Evolutionary conservation across 2,113 vertebrate species (phyloP).

Genomic region (Dunckerocampus dactyliophorus): DNA sequence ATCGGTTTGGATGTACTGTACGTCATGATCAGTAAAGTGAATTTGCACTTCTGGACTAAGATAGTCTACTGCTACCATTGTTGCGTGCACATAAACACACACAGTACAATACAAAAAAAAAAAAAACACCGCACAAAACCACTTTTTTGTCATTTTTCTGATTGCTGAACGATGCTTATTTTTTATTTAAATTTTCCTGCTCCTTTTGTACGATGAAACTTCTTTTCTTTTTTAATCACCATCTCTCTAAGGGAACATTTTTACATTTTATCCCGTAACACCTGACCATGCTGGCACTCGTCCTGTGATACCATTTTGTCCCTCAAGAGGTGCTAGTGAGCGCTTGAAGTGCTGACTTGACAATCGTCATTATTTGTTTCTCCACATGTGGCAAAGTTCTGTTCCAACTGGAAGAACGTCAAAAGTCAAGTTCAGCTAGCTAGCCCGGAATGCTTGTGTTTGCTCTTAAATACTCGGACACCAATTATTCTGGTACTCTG

Average conservation of each 20-base stretch:
- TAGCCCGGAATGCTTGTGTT: not conserved
- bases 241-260: not conserved
- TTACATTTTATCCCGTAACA: no score
- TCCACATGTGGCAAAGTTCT: not conserved
- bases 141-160: slow-evolving; percentile 41
- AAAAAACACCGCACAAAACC: slow-evolving; percentile 42
- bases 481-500: not conserved
- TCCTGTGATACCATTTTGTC: not conserved
- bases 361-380: not conserved
- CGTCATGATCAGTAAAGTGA: slow-evolving; percentile 19
- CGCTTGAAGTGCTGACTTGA: not conserved
- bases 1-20: not conserved
- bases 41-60: slow-evolving; percentile 69
- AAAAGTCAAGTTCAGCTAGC: not conserved
- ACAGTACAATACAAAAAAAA: slow-evolving; percentile 30
- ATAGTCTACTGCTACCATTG: slow-evolving; percentile 31
- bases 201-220: slow-evolving; percentile 27
- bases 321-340: not conserved
- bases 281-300: no score
- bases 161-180: slow-evolving; percentile 38
- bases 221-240: slow-evolving; percentile 32
- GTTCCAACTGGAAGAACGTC: not conserved
- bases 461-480: not conserved
- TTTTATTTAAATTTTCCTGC: slow-evolving; percentile 37
- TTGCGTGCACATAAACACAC: slow-evolving; percentile 58